Evolutionary conservation across 1,140 invertebrate genomes (phyloP).

Genomic region (Spodoptera frugiperda): DNA sequence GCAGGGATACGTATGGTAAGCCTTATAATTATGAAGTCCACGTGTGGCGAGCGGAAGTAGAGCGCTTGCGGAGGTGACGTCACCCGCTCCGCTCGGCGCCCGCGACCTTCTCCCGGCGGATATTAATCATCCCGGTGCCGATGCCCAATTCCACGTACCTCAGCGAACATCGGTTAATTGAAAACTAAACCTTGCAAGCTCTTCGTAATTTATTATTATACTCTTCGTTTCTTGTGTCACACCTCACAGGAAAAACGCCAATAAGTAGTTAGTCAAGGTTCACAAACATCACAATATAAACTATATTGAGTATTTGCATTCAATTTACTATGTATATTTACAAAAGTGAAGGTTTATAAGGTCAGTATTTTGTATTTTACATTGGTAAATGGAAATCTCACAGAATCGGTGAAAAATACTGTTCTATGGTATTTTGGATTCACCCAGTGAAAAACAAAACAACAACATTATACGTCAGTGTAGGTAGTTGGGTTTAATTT

Average conservation of each 20-base stretch:
- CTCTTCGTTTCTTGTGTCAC: background rate
- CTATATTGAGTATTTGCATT: conserved; percentile 18
- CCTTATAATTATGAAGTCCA: conserved; percentile 53
- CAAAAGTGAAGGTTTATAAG: conserved; percentile 1
- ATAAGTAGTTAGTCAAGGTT: conserved; percentile 13
- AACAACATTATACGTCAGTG: background rate
- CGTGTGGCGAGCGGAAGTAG: conserved; percentile 68
- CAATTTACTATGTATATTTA: background rate
- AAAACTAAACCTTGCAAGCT: conserved; percentile 43
- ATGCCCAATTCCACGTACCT: conserved; percentile 44
- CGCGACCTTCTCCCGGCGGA: conserved; percentile 78
- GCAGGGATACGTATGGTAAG: conserved; percentile 11
- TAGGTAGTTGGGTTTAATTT: background rate
- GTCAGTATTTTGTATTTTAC: background rate
- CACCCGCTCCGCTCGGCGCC: conserved; percentile 63
- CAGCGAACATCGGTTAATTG: conserved; percentile 54
- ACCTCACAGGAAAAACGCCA: conserved; percentile 6
- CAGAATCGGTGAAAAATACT: background rate
- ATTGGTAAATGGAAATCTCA: background rate
- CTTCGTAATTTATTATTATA: conserved; percentile 15
- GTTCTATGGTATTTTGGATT: background rate
- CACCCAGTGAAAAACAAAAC: background rate
- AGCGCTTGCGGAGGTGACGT: conserved; percentile 73
- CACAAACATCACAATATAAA: conserved; percentile 15
- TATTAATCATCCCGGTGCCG: conserved; percentile 79